A percentile compares a stretch with the other conserved stretches of the same genome.
phyloP scores from a whole-genome alignment of 2,888 invertebrate species.

The Nephrotoma guestfalica region DNA sequence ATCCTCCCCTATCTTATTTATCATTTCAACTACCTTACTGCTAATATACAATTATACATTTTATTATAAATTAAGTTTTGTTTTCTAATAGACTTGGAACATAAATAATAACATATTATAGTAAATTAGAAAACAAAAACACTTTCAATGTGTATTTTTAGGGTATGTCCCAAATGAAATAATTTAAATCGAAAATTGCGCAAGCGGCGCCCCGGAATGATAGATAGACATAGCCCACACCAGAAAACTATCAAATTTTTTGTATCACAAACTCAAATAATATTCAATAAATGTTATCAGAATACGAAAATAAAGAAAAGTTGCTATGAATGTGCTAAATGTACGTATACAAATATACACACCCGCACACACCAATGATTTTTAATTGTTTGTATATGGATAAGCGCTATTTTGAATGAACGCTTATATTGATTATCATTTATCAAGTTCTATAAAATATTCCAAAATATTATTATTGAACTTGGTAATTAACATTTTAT shows the following conservation, averaged over 20 bases:
- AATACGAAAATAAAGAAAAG: background rate
- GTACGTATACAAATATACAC: background rate
- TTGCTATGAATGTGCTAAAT: background rate
- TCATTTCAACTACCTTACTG: background rate
- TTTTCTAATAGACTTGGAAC: background rate
- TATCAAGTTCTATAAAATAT: background rate
- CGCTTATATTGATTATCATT: background rate
- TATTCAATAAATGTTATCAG: background rate
- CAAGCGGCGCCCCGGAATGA: background rate
- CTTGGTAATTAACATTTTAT: background rate
- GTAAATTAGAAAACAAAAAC: background rate
- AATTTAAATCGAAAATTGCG: background rate
- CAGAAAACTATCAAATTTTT: background rate
- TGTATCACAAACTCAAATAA: background rate
- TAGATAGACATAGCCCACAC: background rate
- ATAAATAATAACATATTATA: background rate
- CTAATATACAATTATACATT: background rate
- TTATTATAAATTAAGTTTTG: background rate
- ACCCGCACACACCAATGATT: background rate
- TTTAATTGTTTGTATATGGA: background rate
- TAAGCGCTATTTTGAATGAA: background rate
- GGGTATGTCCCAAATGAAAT: background rate
- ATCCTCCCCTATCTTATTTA: too few relatives aligned
- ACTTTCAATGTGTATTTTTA: background rate
- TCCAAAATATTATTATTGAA: background rate